These are phyloP conservation scores for Ophion slaviceki DNA, from an alignment of 2,888 invertebrate genomes.

Conservation along the genomic window DNA sequence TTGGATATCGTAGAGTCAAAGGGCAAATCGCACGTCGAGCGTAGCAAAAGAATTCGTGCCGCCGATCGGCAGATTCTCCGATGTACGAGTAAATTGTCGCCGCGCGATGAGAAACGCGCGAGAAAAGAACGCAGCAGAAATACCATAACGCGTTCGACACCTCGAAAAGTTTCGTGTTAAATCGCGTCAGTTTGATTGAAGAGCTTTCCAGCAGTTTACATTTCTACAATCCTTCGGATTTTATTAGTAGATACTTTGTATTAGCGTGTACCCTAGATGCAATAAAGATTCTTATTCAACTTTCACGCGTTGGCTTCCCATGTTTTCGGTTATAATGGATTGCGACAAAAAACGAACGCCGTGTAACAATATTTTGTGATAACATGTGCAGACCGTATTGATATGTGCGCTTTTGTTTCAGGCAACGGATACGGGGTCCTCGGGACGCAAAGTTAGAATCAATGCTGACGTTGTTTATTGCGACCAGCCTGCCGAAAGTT, in stretches of 20 bases:
- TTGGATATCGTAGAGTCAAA: slow-evolving; percentile 46
- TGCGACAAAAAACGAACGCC: neutral
- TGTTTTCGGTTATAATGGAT: neutral
- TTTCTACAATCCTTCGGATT: slow-evolving; percentile 15
- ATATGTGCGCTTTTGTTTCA: slow-evolving; percentile 25
- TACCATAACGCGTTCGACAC: slow-evolving; percentile 47
- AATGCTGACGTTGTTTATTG: slow-evolving; percentile 56
- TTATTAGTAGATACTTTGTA: slow-evolving; percentile 46
- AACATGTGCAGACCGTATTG: neutral
- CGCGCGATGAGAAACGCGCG: slow-evolving; percentile 34
- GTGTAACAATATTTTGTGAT: neutral
- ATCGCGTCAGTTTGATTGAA: slow-evolving; percentile 30
- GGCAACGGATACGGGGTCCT: slow-evolving; percentile 45
- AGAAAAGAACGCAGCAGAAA: slow-evolving; percentile 65
- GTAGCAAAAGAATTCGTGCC: slow-evolving; percentile 45
- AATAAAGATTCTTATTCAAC: slow-evolving; percentile 25
- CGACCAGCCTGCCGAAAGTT: slow-evolving; percentile 40
- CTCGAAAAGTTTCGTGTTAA: slow-evolving; percentile 33
- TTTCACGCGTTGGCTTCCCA: neutral
- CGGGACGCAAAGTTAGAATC: slow-evolving; percentile 58
- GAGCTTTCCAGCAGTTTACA: slow-evolving; percentile 8
- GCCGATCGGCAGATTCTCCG: slow-evolving; percentile 55
- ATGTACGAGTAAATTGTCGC: slow-evolving; percentile 52
- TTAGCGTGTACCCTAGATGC: slow-evolving; percentile 32
- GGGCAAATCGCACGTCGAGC: slow-evolving; percentile 31